These are phyloP conservation scores for Plecturocebus donacophilus DNA, from an alignment of 2,113 vertebrate genomes.

Conservation along the genomic window DNA sequence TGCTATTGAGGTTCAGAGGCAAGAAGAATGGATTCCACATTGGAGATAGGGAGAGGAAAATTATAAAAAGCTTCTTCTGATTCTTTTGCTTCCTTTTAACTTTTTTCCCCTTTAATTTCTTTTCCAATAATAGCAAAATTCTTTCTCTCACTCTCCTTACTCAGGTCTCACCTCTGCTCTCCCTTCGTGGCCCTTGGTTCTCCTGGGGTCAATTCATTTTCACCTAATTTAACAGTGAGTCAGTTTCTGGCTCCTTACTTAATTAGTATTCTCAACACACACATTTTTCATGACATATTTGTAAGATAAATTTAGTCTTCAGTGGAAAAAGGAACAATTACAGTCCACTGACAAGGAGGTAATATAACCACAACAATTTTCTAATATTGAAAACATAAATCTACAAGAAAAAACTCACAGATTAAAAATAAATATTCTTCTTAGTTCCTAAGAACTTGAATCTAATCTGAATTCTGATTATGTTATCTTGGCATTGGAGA, in stretches of 20 bases:
- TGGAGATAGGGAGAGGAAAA: not conserved
- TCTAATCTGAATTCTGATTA: not conserved
- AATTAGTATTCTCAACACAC: not conserved
- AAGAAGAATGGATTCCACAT: not conserved
- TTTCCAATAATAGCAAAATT: not conserved
- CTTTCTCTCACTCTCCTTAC: not conserved
- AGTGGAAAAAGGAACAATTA: not conserved
- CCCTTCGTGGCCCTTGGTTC: not conserved
- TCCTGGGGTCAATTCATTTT: not conserved
- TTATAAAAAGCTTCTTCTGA: not conserved
- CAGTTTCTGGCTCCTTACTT: not conserved
- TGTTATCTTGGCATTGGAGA: not conserved
- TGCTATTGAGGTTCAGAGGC: not conserved
- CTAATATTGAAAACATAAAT: not conserved
- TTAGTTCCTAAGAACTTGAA: slow-evolving; percentile 10
- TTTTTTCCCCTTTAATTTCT: not conserved
- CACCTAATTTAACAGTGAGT: not conserved
- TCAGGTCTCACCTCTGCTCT: not conserved
- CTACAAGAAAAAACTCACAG: not conserved
- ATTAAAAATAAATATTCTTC: not conserved
- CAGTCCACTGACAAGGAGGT: not conserved
- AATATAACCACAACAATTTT: not conserved
- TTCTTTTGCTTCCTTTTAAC: not conserved
- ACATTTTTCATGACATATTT: not conserved
- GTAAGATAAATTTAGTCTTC: not conserved